Conservation (phyloP, 2,113 vertebrate genomes). For the Enhydra lutris region DNA sequence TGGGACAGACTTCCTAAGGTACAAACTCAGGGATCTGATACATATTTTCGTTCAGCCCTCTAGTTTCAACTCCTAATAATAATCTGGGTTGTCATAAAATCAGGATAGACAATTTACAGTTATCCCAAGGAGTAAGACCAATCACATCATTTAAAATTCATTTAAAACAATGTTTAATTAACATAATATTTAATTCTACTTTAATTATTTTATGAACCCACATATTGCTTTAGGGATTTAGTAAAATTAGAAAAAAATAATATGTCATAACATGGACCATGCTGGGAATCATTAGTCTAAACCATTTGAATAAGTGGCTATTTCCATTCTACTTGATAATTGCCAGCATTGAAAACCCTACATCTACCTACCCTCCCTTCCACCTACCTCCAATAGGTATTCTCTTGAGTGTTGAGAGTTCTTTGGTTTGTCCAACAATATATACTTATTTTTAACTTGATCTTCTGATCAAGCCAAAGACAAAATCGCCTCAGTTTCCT, state of each 20-base stretch:
- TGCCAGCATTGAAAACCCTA: conserved; percentile 1
- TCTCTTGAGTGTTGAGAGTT: neutral
- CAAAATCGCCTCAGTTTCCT: neutral
- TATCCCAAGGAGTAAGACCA: conserved; percentile 55
- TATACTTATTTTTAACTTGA: conserved; percentile 7
- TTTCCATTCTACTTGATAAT: conserved; percentile 37
- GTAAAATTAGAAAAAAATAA: conserved; percentile 71
- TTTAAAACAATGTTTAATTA: conserved; percentile 71
- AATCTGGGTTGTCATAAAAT: conserved; percentile 50
- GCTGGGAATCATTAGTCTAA: conserved; percentile 65
- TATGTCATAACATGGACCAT: conserved; percentile 61
- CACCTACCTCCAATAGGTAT: neutral
- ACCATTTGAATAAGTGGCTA: conserved; percentile 43
- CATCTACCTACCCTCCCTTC: neutral
- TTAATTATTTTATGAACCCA: conserved; percentile 73
- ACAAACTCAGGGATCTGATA: neutral
- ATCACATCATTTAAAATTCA: conserved; percentile 67
- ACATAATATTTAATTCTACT: conserved; percentile 70
- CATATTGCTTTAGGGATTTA: conserved; percentile 71
- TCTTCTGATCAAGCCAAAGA: conserved; percentile 12
- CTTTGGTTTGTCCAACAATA: neutral
- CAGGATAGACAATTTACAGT: conserved; percentile 57
- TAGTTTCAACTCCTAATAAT: conserved; percentile 31
- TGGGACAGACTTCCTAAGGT: neutral
- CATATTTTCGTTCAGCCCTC: neutral